Evolutionary conservation across 2,888 invertebrate species (phyloP).

Genomic region (Metalampra italica): DNA sequence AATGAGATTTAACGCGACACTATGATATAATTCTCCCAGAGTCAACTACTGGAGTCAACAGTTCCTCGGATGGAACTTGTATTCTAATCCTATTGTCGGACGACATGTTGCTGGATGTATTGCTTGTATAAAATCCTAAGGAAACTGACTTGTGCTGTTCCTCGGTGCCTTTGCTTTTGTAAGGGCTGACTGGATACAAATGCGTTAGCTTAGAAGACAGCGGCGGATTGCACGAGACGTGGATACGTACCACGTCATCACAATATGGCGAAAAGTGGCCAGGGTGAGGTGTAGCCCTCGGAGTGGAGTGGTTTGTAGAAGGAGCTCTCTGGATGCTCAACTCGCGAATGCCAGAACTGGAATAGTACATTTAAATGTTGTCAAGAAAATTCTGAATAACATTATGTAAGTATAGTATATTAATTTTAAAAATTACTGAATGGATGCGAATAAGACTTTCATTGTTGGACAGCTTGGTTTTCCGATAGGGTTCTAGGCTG

Average conservation of each 20-base stretch:
- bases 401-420: too few species aligned
- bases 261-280: conserved; percentile 80
- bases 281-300: conserved; percentile 81
- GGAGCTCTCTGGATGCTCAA: conserved; percentile 73
- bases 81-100: conserved; percentile 87
- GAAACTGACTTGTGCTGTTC: conserved; percentile 64
- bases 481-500: too few species aligned
- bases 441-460: too few species aligned
- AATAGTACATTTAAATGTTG: conserved; percentile 22
- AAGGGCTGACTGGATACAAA: conserved; percentile 68
- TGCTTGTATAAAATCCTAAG: conserved; percentile 72
- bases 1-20: conserved; percentile 58
- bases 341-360: conserved; percentile 70
- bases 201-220: conserved; percentile 73
- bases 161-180: conserved; percentile 56
- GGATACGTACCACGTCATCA: conserved; percentile 86
- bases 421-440: too few species aligned
- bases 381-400: not conserved
- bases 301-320: conserved; percentile 80
- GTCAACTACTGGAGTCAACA: conserved; percentile 81
- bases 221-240: conserved; percentile 84
- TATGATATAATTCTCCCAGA: conserved; percentile 74
- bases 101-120: conserved; percentile 71
- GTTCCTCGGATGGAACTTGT: conserved; percentile 83
- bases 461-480: too few species aligned